phyloP scores from a whole-genome alignment of 2,113 vertebrate species.

The Cyanoderma ruficeps region DNA sequence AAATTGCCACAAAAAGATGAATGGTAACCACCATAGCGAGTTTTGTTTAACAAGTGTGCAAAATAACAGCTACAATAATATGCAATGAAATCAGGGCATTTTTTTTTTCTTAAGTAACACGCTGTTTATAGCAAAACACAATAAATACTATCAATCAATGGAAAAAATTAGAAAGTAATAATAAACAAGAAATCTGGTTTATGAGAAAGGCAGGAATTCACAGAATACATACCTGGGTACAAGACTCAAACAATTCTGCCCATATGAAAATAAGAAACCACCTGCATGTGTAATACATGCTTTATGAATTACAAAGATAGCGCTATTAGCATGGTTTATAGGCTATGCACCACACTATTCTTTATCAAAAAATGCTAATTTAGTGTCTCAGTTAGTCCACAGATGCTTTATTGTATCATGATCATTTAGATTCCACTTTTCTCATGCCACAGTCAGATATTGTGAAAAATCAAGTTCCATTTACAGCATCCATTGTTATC shows the following conservation, averaged over 20 bases:
- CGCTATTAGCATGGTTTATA: slow-evolving; percentile 8
- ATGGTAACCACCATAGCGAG: neutral
- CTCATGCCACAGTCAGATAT: slow-evolving; percentile 47
- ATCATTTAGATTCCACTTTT: slow-evolving; percentile 58
- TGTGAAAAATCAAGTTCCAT: slow-evolving; percentile 69
- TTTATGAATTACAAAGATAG: neutral
- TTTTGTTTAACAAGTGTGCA: neutral
- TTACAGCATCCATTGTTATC: slow-evolving; percentile 65
- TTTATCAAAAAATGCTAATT: slow-evolving; percentile 52
- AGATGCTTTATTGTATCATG: slow-evolving; percentile 61
- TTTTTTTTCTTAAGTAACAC: neutral
- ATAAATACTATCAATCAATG: neutral
- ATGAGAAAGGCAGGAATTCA: neutral
- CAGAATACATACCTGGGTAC: neutral
- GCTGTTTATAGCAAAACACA: neutral
- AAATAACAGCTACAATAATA: neutral
- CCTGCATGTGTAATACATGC: neutral
- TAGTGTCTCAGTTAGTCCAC: neutral
- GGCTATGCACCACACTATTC: neutral
- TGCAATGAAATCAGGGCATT: neutral
- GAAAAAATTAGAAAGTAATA: neutral
- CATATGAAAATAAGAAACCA: neutral
- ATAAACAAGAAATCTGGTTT: neutral
- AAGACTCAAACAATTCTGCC: neutral
- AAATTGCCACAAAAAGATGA: neutral